Evolutionary conservation across 2,797 vertebrate genomes (phyloP).

Genomic region (Muscicapa comitata): DNA sequence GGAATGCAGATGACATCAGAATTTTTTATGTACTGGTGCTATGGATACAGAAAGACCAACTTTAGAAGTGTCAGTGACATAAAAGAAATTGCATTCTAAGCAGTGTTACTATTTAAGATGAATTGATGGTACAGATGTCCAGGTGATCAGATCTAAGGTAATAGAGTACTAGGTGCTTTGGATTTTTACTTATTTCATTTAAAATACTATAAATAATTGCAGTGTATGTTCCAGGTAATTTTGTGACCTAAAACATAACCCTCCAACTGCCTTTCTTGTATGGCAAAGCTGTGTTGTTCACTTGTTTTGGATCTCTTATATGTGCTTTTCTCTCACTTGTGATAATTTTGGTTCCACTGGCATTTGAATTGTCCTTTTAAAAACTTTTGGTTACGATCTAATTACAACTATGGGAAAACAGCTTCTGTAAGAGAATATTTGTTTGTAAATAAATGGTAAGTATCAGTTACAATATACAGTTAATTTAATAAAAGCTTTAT

Average conservation of each 20-base stretch:
- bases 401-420: background rate
- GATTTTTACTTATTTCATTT: background rate
- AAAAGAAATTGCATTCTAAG: background rate
- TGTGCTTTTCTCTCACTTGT: background rate
- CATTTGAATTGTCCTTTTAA: background rate
- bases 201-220: background rate
- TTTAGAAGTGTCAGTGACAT: background rate
- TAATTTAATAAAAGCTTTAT: background rate
- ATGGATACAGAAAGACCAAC: background rate
- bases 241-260: background rate
- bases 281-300: background rate
- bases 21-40: constrained; percentile 20
- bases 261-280: background rate
- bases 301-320: background rate
- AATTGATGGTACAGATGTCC: background rate
- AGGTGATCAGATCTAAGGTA: background rate
- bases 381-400: background rate
- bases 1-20: constrained; percentile 34
- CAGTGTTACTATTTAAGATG: background rate
- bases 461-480: background rate
- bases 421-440: background rate
- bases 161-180: background rate
- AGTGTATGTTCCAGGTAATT: background rate
- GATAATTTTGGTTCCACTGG: background rate
- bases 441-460: background rate